Base-by-base conservation (phyloP, 2,113 vertebrate genomes). In the Lasiurus cinereus region DNA sequence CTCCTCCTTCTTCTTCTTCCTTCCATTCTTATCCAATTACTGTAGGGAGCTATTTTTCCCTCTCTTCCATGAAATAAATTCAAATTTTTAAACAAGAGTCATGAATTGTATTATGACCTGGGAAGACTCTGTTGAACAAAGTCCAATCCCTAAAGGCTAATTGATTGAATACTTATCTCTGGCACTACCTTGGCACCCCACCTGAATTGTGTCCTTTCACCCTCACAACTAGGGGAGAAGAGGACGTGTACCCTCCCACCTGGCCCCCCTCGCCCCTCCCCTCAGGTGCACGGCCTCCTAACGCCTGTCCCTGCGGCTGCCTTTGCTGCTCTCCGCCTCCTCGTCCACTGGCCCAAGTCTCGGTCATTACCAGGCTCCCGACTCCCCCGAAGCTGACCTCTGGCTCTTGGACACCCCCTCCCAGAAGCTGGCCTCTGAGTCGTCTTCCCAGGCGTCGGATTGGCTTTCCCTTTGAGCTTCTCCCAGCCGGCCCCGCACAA, bases 281-380 rank as follows among this genome's bases (percentile, higher is more conserved):
- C 74, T 54, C 18, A 5, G 1, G n/a, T 0, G 11, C 31, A 22
- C 1, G 2, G 9, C 0, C 62, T 9, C 76, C 77, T 3, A 6
- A 5, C 19, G 2, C 14, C 15, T 33, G 8, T 15, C 27, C 86
- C 66, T 3, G 7, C 0, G 1, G 33, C 22, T 11, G 36, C 64
- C 29, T 29, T 6, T 33, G 56, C 24, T 1, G 0, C 6, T 3
- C 33, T 43, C 33, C 3, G 7, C 83, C 70, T 39, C 15, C 48
- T 18, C 7, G 12, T n/a, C 39, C 39, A 39, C 4, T 0, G 0
- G 16, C 64, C 3, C 0, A 18, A 4, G 5, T 54, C 19, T n/a
- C 70, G 4, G 7, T 7, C 12, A 3, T 6, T 5, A 7, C 0
- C 0, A 6, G 8, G 19, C 8, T 31, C 39, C 12, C 0, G 48